Conservation (phyloP, 2,113 vertebrate species). For the Pomatostomus ruficeps region DNA sequence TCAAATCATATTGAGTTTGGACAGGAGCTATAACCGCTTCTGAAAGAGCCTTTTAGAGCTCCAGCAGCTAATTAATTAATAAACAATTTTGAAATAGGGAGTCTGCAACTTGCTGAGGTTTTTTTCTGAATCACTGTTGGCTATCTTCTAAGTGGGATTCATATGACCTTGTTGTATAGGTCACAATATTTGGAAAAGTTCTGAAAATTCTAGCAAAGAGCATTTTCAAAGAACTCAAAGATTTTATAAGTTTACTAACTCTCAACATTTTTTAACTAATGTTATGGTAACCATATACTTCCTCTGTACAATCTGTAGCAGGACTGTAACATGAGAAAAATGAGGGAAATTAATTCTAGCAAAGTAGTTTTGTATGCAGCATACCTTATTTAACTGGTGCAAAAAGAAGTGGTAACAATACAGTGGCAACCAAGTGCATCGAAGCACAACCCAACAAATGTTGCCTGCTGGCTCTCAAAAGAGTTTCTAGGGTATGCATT, state of each 20-base stretch:
- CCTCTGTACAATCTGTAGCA: not conserved
- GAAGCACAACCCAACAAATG: not conserved
- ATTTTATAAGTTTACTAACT: not conserved
- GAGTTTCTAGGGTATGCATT: not conserved
- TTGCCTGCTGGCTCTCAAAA: not conserved
- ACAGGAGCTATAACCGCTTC: not conserved
- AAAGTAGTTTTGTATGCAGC: not conserved
- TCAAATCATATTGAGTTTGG: not conserved
- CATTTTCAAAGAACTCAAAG: not conserved
- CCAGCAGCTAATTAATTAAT: not conserved
- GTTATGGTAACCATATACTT: not conserved
- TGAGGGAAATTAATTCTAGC: not conserved
- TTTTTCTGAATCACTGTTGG: not conserved
- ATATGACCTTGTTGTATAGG: not conserved
- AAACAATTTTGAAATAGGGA: not conserved
- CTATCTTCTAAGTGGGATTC: not conserved
- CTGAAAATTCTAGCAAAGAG: not conserved
- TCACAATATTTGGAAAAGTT: not conserved
- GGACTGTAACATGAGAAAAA: not conserved
- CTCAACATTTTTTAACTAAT: not conserved
- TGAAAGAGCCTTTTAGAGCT: not conserved
- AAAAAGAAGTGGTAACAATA: not conserved
- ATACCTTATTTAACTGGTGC: not conserved
- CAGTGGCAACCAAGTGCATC: not conserved
- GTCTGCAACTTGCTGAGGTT: not conserved